phyloP scores from a whole-genome alignment of 2,888 invertebrate genomes.

The Hypolimnas misippus region DNA sequence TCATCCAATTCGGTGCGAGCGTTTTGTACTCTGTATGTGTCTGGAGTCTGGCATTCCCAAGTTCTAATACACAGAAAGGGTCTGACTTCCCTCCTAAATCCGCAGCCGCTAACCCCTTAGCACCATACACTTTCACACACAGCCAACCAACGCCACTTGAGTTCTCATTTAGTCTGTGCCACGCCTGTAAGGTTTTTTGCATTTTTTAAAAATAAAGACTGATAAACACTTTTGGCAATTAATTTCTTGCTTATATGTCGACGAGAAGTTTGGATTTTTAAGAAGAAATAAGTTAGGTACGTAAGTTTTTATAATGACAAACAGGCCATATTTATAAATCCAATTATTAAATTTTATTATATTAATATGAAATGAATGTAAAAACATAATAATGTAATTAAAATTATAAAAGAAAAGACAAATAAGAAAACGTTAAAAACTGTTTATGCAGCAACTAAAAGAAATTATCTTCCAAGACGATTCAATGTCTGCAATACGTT shows the following conservation, averaged over 20 bases:
- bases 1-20: conserved; percentile 98
- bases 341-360: too few species aligned
- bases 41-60: conserved; percentile 96
- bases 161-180: conserved; percentile 79
- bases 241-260: not conserved
- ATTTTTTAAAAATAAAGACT: not conserved
- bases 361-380: too few species aligned
- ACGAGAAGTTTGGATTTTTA: not conserved
- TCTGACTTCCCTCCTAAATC: conserved; percentile 99
- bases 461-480: not conserved
- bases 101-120: conserved; percentile 94
- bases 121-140: conserved; percentile 95
- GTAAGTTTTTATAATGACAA: too few species aligned
- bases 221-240: too few species aligned
- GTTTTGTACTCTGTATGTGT: conserved; percentile 99
- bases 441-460: not conserved
- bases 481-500: not conserved
- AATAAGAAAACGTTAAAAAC: not conserved
- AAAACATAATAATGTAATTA: too few species aligned
- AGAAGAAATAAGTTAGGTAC: too few species aligned
- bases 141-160: conserved; percentile 95
- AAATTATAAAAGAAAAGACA: too few species aligned
- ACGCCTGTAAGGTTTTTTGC: conserved; percentile 76
- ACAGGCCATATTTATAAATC: too few species aligned
- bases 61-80: conserved; percentile 98